A percentile compares a stretch with the other conserved stretches of the same genome.
These are phyloP conservation scores for Harlomillsia oculata DNA, from an alignment of 1,140 invertebrate species.

Conservation along the genomic window DNA sequence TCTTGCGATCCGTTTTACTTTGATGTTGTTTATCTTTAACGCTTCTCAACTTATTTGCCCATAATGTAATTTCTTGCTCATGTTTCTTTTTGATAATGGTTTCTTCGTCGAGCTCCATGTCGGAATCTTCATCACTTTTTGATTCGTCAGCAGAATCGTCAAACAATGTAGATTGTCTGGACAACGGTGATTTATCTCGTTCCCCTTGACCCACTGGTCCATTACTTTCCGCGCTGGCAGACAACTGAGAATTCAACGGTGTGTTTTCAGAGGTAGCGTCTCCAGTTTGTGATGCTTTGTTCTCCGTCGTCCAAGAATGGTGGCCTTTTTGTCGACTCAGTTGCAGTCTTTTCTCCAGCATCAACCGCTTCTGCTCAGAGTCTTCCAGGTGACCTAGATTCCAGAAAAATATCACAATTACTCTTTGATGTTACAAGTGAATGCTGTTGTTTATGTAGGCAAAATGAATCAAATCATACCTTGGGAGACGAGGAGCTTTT, in stretches of 20 bases:
- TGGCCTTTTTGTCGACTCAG: constrained; percentile 23
- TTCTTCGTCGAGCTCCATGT: constrained; percentile 60
- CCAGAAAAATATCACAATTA: constrained; percentile 2
- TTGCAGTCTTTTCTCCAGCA: constrained; percentile 51
- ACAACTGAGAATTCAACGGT: constrained; percentile 22
- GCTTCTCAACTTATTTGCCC: constrained; percentile 64
- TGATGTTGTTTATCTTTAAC: constrained; percentile 66
- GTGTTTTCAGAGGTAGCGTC: constrained; percentile 39
- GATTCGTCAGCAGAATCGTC: too few species aligned
- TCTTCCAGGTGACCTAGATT: constrained; percentile 65
- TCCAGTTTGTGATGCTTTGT: constrained; percentile 38
- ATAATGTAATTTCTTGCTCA: constrained; percentile 60
- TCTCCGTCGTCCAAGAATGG: constrained; percentile 16
- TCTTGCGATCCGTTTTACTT: constrained; percentile 64
- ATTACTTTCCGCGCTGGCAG: constrained; percentile 30
- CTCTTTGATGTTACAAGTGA: constrained; percentile 41
- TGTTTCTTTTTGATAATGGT: constrained; percentile 55
- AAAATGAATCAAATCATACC: too few species aligned
- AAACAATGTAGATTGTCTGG: too few species aligned
- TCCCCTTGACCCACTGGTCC: too few species aligned
- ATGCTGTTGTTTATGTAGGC: constrained; percentile 56
- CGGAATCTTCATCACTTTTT: constrained; percentile 15
- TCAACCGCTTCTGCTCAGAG: constrained; percentile 59
- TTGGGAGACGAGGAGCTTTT: constrained; percentile 63
- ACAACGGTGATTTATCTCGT: too few species aligned